Percentiles rank a stretch among this genome's conserved stretches.
Conservation (phyloP, 2,113 vertebrate species). For the Pitta sordida region DNA sequence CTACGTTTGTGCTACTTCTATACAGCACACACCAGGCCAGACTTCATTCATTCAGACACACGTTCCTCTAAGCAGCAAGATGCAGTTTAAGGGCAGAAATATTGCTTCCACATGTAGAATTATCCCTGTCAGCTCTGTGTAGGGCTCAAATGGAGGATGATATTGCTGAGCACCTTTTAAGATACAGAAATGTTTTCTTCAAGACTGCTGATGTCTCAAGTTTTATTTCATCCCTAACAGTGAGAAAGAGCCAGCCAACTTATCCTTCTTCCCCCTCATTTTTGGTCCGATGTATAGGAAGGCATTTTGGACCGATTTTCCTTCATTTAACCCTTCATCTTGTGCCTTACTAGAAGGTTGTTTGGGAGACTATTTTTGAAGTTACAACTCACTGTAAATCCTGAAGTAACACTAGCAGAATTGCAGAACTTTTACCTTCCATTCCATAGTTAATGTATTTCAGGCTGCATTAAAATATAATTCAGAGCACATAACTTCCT, state of each 20-base stretch:
- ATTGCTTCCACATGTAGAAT: not conserved
- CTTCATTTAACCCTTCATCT: not conserved
- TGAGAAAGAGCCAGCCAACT: not conserved
- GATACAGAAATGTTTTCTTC: not conserved
- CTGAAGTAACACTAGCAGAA: not conserved
- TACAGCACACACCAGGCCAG: not conserved
- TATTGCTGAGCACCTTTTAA: not conserved
- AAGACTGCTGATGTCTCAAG: not conserved
- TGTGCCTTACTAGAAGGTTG: not conserved
- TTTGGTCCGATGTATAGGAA: not conserved
- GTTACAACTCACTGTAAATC: not conserved
- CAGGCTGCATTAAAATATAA: not conserved
- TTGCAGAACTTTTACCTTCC: not conserved
- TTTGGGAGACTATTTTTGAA: not conserved
- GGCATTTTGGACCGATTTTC: not conserved
- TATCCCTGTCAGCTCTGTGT: not conserved
- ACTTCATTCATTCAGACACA: not conserved
- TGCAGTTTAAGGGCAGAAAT: not conserved
- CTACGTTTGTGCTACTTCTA: not conserved
- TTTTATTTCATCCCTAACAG: not conserved
- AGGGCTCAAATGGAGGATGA: not conserved
- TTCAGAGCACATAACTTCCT: not conserved
- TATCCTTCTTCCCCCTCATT: not conserved
- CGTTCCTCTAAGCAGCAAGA: not conserved
- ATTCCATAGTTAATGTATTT: not conserved